These are phyloP conservation scores for Astreopora myriophthalma DNA, from an alignment of 64 coral and sea anemone species.

Conservation along the genomic window DNA sequence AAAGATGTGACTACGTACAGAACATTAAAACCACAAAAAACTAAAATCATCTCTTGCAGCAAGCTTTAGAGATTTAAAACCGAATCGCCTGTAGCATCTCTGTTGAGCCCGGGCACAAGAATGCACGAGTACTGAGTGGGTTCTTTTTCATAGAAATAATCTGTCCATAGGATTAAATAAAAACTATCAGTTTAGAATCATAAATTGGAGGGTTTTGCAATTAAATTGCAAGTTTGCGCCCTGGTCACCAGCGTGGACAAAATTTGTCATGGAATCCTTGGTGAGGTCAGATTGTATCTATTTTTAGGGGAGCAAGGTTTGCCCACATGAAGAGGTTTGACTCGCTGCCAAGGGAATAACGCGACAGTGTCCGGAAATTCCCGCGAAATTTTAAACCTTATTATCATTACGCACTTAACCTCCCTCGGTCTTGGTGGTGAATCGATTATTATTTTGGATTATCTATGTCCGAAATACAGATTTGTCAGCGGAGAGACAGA, in stretches of 20 bases:
- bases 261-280: neutral
- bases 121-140: too few relatives aligned
- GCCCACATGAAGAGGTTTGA: neutral
- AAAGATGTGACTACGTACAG: neutral
- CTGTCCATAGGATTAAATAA: too few relatives aligned
- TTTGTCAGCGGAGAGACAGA: neutral
- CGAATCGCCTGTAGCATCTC: neutral
- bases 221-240: neutral
- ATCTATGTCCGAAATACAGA: neutral
- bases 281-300: too few relatives aligned
- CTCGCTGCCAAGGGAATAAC: neutral
- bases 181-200: neutral
- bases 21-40: neutral
- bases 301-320: neutral
- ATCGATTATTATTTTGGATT: neutral
- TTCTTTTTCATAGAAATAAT: too few relatives aligned
- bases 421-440: neutral
- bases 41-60: neutral
- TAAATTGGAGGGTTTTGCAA: neutral
- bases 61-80: neutral
- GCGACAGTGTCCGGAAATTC: neutral
- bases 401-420: neutral
- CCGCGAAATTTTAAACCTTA: constrained; percentile 8
- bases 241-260: neutral
- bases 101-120: too few relatives aligned